Percentiles rank a stretch among this genome's conserved stretches.
Conservation (phyloP, 2,113 vertebrate genomes). For the Romanogobio albipinnatus region DNA sequence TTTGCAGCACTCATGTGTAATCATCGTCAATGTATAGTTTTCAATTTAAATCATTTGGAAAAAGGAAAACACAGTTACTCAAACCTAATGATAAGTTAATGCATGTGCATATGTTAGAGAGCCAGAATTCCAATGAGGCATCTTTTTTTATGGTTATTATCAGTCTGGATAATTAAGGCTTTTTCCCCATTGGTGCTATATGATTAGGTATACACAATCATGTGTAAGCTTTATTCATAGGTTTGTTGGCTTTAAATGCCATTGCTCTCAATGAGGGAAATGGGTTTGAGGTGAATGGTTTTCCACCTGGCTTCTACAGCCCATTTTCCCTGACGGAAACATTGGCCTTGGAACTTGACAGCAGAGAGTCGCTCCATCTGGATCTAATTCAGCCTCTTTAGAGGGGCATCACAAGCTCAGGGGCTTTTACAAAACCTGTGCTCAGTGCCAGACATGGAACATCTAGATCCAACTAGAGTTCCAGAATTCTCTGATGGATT, state of each 20-base stretch:
- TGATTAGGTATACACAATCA: neutral
- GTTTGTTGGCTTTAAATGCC: neutral
- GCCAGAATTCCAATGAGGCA: neutral
- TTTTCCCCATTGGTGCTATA: neutral
- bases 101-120: neutral
- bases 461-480: slow-evolving; percentile 7
- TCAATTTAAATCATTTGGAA: slow-evolving; percentile 17
- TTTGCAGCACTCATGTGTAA: neutral
- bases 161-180: neutral
- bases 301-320: slow-evolving; percentile 11
- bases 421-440: slow-evolving; percentile 40
- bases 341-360: slow-evolving; percentile 48
- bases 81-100: slow-evolving; percentile 16
- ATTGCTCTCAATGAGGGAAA: slow-evolving; percentile 13
- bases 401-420: slow-evolving; percentile 61
- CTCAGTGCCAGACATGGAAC: slow-evolving; percentile 9
- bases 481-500: neutral
- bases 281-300: slow-evolving; percentile 15
- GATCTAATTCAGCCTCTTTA: slow-evolving; percentile 63
- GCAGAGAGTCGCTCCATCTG: slow-evolving; percentile 67
- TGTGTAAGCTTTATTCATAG: neutral
- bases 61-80: neutral
- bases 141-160: neutral
- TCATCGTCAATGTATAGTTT: slow-evolving; percentile 31
- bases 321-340: slow-evolving; percentile 16